Conservation (phyloP, 2,888 invertebrate genomes). For the Cristatella mucedo region DNA sequence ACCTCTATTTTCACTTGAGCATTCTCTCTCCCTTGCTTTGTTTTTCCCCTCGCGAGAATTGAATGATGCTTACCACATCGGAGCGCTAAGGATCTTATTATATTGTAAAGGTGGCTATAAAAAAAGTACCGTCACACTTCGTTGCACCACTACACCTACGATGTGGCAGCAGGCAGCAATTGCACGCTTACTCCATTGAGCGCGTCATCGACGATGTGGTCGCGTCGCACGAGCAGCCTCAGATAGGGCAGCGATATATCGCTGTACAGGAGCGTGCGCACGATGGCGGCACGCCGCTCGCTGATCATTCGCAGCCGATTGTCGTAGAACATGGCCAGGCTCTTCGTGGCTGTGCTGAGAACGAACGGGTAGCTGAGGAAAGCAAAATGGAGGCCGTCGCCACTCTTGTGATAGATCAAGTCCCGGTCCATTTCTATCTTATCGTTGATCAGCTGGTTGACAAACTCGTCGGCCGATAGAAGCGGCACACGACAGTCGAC, state of each 20-base stretch:
- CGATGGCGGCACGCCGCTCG: constrained; percentile 66
- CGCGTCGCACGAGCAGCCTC: constrained; percentile 53
- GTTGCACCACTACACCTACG: too few relatives aligned
- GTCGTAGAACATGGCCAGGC: constrained; percentile 76
- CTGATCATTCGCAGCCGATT: constrained; percentile 86
- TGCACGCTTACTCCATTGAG: constrained; percentile 61
- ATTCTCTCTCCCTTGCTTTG: too few relatives aligned
- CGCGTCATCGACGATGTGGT: constrained; percentile 77
- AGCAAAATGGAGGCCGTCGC: constrained; percentile 41
- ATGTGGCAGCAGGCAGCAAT: too few relatives aligned
- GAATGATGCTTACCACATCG: too few relatives aligned
- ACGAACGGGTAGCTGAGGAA: constrained; percentile 81
- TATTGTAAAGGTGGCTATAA: too few relatives aligned
- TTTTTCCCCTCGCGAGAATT: too few relatives aligned
- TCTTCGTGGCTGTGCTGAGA: constrained; percentile 75
- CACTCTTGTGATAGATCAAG: constrained; percentile 59
- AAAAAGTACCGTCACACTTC: too few relatives aligned
- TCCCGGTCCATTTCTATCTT: constrained; percentile 83
- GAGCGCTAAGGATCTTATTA: too few relatives aligned
- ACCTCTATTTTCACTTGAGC: too few relatives aligned
- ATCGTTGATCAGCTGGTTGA: constrained; percentile 74
- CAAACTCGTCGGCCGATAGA: constrained; percentile 73
- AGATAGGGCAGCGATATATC: constrained; percentile 48
- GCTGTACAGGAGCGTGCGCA: constrained; percentile 60
- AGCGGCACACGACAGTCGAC: constrained; percentile 67